Base-by-base conservation (phyloP, 2,113 vertebrate genomes). In the Alethe castanea region DNA sequence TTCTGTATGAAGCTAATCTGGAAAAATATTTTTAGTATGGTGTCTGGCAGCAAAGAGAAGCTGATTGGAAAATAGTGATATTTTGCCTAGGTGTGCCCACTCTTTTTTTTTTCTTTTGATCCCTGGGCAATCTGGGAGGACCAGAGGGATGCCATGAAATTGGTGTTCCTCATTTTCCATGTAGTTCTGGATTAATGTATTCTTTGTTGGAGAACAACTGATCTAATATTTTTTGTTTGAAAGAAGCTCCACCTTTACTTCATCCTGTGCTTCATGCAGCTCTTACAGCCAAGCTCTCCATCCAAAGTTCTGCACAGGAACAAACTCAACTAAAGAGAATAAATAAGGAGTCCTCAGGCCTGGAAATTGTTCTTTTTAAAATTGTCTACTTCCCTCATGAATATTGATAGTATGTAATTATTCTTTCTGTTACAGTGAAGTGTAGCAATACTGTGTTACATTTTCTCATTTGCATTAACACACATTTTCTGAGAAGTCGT, bases 401-500 rank as follows among this genome's bases (percentile, higher is more conserved):
- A 71, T 92, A 72, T 33, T 86, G 26, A 42, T 56, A 19, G 5
- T 33, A 10, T 61, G 25, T 22, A 47, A 92, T 83, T 54, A 76
- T 74, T 62, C 26, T 79, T 66, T 83, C 38, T 70, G 40, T 44
- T 77, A 17, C 44, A 81, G 13, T 14, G 11, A 78, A 62, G 50
- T 33, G 14, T 40, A 90, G 8, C 12, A 79, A 35, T 18, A 48
- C 14, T 83, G 11, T 44, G 19, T 38, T 65, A 44, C 14, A 33
- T 90, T 47, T 94, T 45, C 61, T 20, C 83, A 47, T 77, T 94
- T 83, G 6, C 19, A 80, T 62, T 81, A 86, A 69, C 11, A 85
- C 6, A 61, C 25, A 40, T 70, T 71, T 62, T 11, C 82, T 80
- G 14, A 54, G 64, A 86, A 81, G 4, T 36, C 64, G 8, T 61